Percentiles rank a stretch among this genome's conserved stretches.
phyloP scores from a whole-genome alignment of 2,797 vertebrate genomes.

The Sebastiscus albofasciatus region DNA sequence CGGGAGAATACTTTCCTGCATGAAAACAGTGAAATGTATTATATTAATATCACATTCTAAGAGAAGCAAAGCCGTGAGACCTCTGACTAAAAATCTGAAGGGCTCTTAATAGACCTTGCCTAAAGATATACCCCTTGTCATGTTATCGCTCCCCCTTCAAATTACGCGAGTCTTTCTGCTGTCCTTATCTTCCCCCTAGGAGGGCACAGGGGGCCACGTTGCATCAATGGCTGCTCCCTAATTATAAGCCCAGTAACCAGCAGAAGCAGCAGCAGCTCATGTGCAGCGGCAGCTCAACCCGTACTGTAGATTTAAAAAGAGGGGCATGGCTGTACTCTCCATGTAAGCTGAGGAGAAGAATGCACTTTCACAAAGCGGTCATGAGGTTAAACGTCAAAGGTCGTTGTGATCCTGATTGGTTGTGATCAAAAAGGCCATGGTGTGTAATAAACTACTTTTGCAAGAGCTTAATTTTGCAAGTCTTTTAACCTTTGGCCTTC shows the following conservation, averaged over 20 bases:
- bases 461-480: conserved; percentile 9
- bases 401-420: neutral
- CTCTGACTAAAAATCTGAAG: conserved; percentile 17
- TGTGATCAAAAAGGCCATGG: neutral
- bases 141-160: conserved; percentile 39
- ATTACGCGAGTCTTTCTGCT: conserved; percentile 54
- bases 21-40: neutral
- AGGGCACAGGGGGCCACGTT: conserved; percentile 34
- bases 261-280: conserved; percentile 15
- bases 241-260: conserved; percentile 52
- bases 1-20: neutral
- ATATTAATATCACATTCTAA: neutral
- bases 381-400: conserved; percentile 35
- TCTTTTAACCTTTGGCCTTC: conserved; percentile 45
- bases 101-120: conserved; percentile 29
- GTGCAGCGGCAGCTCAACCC: conserved; percentile 22
- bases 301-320: conserved; percentile 31
- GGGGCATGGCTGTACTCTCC: conserved; percentile 11
- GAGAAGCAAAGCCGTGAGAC: neutral
- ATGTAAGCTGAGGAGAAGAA: neutral
- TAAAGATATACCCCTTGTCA: conserved; percentile 27
- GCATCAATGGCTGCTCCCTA: conserved; percentile 61
- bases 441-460: conserved; percentile 19
- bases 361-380: conserved; percentile 11
- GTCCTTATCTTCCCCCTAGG: conserved; percentile 58